These are phyloP conservation scores for Triplophysa rosa DNA, from an alignment of 2,113 vertebrate species.

Conservation along the genomic window DNA sequence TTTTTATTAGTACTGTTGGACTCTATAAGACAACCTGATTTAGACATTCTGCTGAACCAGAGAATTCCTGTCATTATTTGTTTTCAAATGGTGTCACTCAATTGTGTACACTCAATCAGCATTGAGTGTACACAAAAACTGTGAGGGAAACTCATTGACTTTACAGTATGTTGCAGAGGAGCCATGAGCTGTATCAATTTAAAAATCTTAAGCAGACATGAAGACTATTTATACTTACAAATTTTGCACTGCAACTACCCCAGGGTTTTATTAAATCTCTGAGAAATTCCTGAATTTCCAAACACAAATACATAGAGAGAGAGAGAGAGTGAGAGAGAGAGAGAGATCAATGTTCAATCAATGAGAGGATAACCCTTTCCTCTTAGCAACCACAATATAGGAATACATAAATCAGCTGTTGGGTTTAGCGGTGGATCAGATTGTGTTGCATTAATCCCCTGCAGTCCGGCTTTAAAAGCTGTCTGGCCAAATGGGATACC, in stretches of 20 bases:
- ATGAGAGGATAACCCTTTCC: neutral
- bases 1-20: constrained; percentile 14
- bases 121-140: constrained; percentile 30
- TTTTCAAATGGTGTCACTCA: constrained; percentile 26
- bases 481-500: constrained; percentile 63
- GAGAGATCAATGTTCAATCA: constrained; percentile 23
- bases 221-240: neutral
- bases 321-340: neutral
- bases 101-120: constrained; percentile 27
- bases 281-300: neutral
- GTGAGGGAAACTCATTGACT: neutral
- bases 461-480: constrained; percentile 20
- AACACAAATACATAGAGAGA: neutral
- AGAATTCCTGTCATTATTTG: constrained; percentile 25
- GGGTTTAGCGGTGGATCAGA: constrained; percentile 20
- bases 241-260: neutral
- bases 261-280: neutral
- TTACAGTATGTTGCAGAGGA: constrained; percentile 13
- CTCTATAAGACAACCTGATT: constrained; percentile 40
- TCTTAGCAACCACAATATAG: constrained; percentile 16
- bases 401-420: constrained; percentile 36
- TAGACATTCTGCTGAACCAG: constrained; percentile 33
- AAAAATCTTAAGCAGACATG: neutral
- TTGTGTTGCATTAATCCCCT: constrained; percentile 43
- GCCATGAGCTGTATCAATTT: neutral